Evolutionary conservation across 2,797 vertebrate species (phyloP), one percentile per base, ranked within the genome.

Genomic region (Catostomus latipinnis): DNA sequence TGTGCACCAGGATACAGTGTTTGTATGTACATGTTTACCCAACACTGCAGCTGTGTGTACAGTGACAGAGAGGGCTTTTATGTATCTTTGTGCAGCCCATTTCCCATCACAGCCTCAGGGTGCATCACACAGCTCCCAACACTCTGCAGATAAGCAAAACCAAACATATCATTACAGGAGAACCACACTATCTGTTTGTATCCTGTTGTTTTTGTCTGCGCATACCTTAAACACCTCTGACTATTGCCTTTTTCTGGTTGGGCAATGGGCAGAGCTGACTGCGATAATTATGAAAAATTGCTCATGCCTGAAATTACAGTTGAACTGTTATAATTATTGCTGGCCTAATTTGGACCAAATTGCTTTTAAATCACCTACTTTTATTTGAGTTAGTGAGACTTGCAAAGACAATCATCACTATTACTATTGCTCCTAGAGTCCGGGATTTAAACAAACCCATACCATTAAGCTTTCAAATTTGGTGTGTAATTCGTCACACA

Each of bases 91-190:
- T 70, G 58, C 6, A 0, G 70, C 48, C 63, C 22, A 52, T 45
- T 75, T 75, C 49, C 56, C 66, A 75, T 65, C 66, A 75, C 22
- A 75, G 75, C 54, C 74, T 52, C 13, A 49, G 57, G 76, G 50
- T 45, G 49, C 34, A 0, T 45, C 43, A 70, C 80, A 81, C 58
- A 68, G 46, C 46, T 18, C 53, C 74, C 34, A 18, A 68, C 13
- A 71, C 67, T 81, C 46, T 2, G 4, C 49, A 34, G 60, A 62
- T 74, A 63, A 69, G 56, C 71, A 60, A 69, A 63, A 63, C 63
- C 79, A 74, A 81, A 68, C 71, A 75, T 75, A 70, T 81, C 72
- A 75, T 81, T 75, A 76, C 14, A 56, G 57, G 43, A 66, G 65
- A 74, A 54, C 70, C 45, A 56, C 12, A 74, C 11, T 74, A 49